A percentile compares a stretch with the other conserved stretches of the same genome.
These are phyloP conservation scores for Serrognathus titanus DNA, from an alignment of 2,888 invertebrate genomes.

Conservation along the genomic window DNA sequence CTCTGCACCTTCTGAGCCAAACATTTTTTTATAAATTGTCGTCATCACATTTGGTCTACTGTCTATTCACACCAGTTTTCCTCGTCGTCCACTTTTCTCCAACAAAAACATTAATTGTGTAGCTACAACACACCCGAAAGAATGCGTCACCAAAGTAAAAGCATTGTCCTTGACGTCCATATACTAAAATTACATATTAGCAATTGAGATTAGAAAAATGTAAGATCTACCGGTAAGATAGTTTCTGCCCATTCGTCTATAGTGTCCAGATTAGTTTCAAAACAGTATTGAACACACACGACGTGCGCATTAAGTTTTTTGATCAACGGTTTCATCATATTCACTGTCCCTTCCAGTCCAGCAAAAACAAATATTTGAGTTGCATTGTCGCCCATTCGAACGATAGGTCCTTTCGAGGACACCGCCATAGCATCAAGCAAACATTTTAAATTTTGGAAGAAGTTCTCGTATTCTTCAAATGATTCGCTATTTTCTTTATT, in stretches of 20 bases:
- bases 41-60: slow-evolving; percentile 51
- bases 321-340: slow-evolving; percentile 53
- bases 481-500: background rate
- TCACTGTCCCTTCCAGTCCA: slow-evolving; percentile 66
- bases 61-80: slow-evolving; percentile 69
- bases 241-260: slow-evolving; percentile 53
- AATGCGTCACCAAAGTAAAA: slow-evolving; percentile 79
- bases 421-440: background rate
- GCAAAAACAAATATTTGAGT: slow-evolving; percentile 51
- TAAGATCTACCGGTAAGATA: slow-evolving; percentile 52
- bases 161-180: slow-evolving; percentile 22
- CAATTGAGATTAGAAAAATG: background rate
- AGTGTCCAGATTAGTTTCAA: slow-evolving; percentile 46
- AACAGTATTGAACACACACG: slow-evolving; percentile 55
- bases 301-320: slow-evolving; percentile 52
- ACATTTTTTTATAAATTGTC: slow-evolving; percentile 48
- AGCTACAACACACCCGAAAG: slow-evolving; percentile 74
- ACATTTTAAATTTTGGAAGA: background rate
- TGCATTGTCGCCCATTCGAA: slow-evolving; percentile 43
- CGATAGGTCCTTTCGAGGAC: slow-evolving; percentile 47
- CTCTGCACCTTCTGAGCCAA: slow-evolving; percentile 46
- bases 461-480: background rate
- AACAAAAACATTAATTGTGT: slow-evolving; percentile 70
- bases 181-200: background rate
- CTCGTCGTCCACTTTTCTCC: slow-evolving; percentile 58